Evolutionary conservation across 1,140 invertebrate species (phyloP), one percentile per base, ranked within the genome.

Genomic region (Leptinotarsa undecemlineata): DNA sequence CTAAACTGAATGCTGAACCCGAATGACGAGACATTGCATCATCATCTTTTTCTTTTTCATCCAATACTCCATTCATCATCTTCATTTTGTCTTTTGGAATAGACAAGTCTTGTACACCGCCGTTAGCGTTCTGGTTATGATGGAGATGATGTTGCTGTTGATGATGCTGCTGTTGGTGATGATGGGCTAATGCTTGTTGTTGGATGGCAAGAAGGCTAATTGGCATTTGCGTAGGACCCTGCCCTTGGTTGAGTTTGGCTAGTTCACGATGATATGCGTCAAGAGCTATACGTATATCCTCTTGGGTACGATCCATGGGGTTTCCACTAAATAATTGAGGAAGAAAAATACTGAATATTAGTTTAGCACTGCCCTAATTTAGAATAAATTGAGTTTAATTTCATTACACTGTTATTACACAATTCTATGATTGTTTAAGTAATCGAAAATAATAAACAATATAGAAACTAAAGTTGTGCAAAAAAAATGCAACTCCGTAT

Each of bases 191-290:
- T 15, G 91, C 90, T 82, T 93, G 91, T 79, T 94, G 92, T 78
- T 93, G 92, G 33, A 93, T 87, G 1, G 91, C 92, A 77, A 93
- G 85, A 33, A 93, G 86, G 64, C 91, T 89, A 48, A 91, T 78
- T 71, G 90, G 87, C 76, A 90, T 87, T 79, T 85, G 86, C 51
- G 88, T 88, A 72, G 88, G 87, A 77, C 88, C 86, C 77, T 89
- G 88, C 76, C 81, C 87, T 70, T 90, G 90, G 81, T 95, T 94
- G 68, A 97, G 86, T 84, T 96, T 96, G 81, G 94, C 92, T 11
- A 98, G 87, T 85, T 98, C 96, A 57, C 95, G 90, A 82, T 96
- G 95, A 84, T 96, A 96, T n/a, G 95, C 93, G 79, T 96, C 95
- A 15, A 97, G 86, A 1, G 94, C 94, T 88, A 97, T 87, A 75